phyloP scores from a whole-genome alignment of 2,113 vertebrate genomes.

The Procavia capensis region DNA sequence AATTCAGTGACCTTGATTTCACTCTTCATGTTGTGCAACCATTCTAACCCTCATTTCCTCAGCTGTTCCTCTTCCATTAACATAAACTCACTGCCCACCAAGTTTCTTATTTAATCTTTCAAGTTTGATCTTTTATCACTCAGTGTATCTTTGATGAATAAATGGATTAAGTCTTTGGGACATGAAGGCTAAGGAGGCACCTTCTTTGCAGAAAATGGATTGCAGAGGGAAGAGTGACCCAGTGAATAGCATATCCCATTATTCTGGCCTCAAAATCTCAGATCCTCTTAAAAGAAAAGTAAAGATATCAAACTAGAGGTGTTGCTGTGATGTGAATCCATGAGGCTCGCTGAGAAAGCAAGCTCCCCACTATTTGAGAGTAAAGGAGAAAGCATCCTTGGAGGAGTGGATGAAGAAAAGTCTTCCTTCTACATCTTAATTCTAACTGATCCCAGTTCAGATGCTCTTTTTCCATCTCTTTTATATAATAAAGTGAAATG shows the following conservation, averaged over 20 bases:
- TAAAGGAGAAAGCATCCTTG: neutral
- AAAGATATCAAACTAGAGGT: neutral
- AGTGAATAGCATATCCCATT: neutral
- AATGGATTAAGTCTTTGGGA: neutral
- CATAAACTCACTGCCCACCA: no score
- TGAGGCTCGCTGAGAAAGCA: neutral
- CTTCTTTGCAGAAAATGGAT: neutral
- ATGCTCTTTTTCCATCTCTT: neutral
- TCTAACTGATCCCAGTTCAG: neutral
- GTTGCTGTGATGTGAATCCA: neutral
- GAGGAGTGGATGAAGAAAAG: neutral
- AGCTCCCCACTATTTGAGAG: neutral
- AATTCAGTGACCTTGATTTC: no score
- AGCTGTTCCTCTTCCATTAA: no score
- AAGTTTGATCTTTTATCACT: neutral
- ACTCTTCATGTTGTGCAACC: no score
- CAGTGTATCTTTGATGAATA: neutral
- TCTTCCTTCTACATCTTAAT: neutral
- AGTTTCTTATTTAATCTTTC: no score
- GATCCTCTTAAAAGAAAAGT: neutral
- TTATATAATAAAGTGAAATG: neutral
- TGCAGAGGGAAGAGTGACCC: neutral
- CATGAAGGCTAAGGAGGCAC: neutral
- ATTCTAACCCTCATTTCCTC: no score
- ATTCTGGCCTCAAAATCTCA: neutral